phyloP scores from a whole-genome alignment of 2,888 invertebrate species.

The Pachycephus smyrnensis region DNA sequence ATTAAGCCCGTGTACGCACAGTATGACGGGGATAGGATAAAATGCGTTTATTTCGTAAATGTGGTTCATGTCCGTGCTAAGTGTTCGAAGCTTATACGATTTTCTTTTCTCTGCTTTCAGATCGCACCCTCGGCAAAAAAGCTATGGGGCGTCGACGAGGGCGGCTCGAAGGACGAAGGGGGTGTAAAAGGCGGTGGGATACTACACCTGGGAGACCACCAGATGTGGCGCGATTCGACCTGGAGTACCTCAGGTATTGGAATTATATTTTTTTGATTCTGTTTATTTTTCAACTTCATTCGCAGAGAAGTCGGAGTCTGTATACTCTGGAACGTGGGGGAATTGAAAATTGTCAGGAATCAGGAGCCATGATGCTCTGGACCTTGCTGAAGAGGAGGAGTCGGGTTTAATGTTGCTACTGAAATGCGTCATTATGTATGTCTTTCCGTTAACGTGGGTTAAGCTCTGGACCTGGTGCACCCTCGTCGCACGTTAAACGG shows the following conservation, averaged over 20 bases:
- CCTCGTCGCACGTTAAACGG: constrained; percentile 9
- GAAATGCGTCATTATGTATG: constrained; percentile 3
- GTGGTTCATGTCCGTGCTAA: no score
- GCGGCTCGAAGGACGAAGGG: constrained; percentile 73
- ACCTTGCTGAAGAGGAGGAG: no score
- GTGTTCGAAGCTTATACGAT: no score
- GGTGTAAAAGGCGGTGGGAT: constrained; percentile 80
- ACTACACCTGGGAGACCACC: constrained; percentile 82
- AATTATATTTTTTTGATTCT: constrained; percentile 20
- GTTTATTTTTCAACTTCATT: background rate
- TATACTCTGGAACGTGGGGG: no score
- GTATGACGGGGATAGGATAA: no score
- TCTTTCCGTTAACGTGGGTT: background rate
- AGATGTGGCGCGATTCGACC: constrained; percentile 93
- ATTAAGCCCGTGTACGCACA: no score
- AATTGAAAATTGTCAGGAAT: no score
- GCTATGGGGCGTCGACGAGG: constrained; percentile 81
- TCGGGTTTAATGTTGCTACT: background rate
- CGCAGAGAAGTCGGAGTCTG: no score
- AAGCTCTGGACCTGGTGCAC: no score
- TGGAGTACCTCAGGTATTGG: constrained; percentile 89
- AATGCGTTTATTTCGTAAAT: no score
- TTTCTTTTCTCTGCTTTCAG: constrained; percentile 69
- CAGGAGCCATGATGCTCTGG: no score
- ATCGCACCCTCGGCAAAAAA: constrained; percentile 95